These are phyloP conservation scores for Agriopis leucophaearia DNA, from an alignment of 2,888 invertebrate species.

Conservation along the genomic window DNA sequence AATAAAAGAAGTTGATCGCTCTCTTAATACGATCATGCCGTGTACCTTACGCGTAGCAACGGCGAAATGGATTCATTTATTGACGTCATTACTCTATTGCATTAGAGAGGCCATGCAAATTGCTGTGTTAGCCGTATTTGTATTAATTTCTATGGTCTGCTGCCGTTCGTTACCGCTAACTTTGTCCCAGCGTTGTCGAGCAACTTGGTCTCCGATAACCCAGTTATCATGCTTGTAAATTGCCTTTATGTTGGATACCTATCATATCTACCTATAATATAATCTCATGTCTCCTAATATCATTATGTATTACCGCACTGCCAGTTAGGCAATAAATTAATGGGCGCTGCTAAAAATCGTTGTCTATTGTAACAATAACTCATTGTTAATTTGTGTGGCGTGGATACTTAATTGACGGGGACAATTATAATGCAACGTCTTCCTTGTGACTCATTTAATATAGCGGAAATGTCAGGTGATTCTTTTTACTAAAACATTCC, in stretches of 20 bases:
- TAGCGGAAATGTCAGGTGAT: constrained; percentile 14
- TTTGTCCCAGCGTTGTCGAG: constrained; percentile 17
- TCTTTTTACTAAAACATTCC: constrained; percentile 16
- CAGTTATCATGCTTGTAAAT: constrained; percentile 35
- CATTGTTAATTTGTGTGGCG: constrained; percentile 14
- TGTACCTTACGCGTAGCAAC: constrained; percentile 31
- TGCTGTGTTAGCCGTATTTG: constrained; percentile 53
- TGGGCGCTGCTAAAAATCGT: constrained; percentile 5
- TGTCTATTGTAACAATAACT: constrained; percentile 19
- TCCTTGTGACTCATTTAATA: constrained; percentile 23
- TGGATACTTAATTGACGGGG: constrained; percentile 17
- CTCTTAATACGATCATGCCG: constrained; percentile 31
- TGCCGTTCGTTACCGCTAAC: constrained; percentile 18
- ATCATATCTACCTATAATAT: not conserved
- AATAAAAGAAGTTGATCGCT: constrained; percentile 20
- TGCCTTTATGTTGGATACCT: constrained; percentile 14
- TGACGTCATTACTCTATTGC: constrained; percentile 68
- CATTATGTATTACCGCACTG: constrained; percentile 9
- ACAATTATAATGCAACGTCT: constrained; percentile 20
- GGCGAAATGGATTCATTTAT: constrained; percentile 59
- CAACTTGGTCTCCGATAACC: constrained; percentile 36
- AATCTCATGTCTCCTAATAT: constrained; percentile 25
- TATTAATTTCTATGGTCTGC: constrained; percentile 45
- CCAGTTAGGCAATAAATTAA: constrained; percentile 4
- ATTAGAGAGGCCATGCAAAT: constrained; percentile 68